phyloP scores from a whole-genome alignment of 2,113 vertebrate genomes.

The Eubucco bourcierii region DNA sequence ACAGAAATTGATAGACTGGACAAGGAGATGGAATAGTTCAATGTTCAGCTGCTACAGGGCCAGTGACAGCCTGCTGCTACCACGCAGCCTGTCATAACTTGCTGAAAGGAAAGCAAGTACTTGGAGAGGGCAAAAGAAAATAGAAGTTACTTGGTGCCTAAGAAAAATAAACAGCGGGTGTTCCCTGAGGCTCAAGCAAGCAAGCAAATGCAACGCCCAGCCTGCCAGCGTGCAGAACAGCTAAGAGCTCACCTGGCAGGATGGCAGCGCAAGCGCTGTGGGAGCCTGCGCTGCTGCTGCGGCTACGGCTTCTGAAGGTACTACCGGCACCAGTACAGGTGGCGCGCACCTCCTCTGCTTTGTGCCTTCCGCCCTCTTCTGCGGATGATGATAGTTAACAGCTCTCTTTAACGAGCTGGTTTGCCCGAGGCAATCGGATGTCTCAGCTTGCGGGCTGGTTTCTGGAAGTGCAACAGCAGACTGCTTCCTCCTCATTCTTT shows the following conservation, averaged over 20 bases:
- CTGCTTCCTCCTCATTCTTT: not conserved
- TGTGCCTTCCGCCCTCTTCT: not conserved
- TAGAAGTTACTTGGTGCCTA: not conserved
- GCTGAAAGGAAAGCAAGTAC: not conserved
- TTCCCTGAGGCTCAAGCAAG: not conserved
- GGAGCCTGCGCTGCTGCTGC: fast-evolving
- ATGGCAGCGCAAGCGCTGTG: fast-evolving
- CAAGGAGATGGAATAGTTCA: fast-evolving
- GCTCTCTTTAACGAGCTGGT: not conserved
- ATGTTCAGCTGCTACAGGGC: not conserved
- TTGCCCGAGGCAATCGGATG: not conserved
- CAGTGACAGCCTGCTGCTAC: not conserved
- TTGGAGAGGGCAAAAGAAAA: not conserved
- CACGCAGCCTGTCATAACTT: fast-evolving
- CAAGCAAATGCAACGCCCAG: not conserved
- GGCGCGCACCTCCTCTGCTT: not conserved
- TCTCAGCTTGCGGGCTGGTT: not conserved
- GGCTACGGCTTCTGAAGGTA: not conserved
- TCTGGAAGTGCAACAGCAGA: not conserved
- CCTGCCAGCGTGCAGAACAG: not conserved
- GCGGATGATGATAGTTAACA: not conserved
- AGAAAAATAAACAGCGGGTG: not conserved
- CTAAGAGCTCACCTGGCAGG: not conserved
- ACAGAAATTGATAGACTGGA: not conserved
- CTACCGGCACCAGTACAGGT: not conserved